Conservation (phyloP, 1,140 invertebrate genomes). For the Camponotus floridanus region DNA sequence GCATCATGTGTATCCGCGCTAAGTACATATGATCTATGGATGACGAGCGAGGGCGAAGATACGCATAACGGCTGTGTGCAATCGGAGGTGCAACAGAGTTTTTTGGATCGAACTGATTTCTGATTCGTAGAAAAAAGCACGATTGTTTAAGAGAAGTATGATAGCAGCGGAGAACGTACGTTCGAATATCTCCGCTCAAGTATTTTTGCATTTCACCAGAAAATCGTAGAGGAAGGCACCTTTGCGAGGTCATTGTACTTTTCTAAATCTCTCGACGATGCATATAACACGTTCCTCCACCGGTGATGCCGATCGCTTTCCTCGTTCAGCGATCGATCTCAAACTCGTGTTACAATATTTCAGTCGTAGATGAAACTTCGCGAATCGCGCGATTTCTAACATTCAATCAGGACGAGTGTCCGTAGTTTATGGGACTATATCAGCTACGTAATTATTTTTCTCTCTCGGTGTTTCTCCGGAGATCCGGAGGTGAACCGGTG, state of each 20-base stretch:
- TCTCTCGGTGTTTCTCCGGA: slow-evolving; percentile 11
- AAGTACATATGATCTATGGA: not conserved
- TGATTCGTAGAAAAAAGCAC: not conserved
- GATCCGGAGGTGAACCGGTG: not conserved
- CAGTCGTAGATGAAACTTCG: not conserved
- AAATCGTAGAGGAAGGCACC: not conserved
- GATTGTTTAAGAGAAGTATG: not conserved
- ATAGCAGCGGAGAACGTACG: not conserved
- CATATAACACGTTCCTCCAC: not conserved
- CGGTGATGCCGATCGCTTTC: not conserved
- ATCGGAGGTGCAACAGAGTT: not conserved
- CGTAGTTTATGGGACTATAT: not conserved
- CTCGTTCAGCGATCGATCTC: not conserved
- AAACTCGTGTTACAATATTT: not conserved
- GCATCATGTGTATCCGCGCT: not conserved
- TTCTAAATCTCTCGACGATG: not conserved
- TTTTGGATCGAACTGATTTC: not conserved
- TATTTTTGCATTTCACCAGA: not conserved
- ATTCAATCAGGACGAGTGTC: not conserved
- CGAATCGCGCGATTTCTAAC: not conserved
- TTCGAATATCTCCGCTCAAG: not conserved
- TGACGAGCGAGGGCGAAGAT: not conserved
- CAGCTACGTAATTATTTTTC: not conserved
- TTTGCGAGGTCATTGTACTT: not conserved
- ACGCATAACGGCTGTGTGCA: not conserved